A percentile compares a stretch with the other conserved stretches of the same genome.
These are phyloP conservation scores for Ryuthela nishihirai DNA, from an alignment of 2,888 invertebrate species.

Conservation along the genomic window DNA sequence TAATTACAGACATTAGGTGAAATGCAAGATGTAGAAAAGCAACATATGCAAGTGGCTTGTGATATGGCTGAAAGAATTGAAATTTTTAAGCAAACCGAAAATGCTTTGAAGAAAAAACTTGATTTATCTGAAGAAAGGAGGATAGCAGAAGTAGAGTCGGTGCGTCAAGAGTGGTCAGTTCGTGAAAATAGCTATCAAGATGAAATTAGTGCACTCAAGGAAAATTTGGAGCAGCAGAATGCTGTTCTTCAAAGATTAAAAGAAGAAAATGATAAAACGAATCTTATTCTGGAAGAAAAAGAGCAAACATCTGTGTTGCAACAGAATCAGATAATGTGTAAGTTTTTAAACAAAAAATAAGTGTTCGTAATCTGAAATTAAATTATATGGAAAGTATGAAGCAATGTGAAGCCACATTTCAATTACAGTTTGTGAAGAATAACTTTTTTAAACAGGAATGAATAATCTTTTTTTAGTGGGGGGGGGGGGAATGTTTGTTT, in stretches of 20 bases:
- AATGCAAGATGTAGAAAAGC: neutral
- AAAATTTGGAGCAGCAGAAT: conserved; percentile 33
- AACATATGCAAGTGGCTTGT: neutral
- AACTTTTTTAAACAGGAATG: too few species aligned
- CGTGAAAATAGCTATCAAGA: conserved; percentile 23
- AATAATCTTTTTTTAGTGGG: too few species aligned
- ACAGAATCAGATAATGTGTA: too few species aligned
- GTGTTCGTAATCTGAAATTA: too few species aligned
- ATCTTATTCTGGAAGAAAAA: conserved; percentile 17
- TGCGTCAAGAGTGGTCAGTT: conserved; percentile 8
- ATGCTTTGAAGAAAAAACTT: neutral
- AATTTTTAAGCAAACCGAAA: neutral
- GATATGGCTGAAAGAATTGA: neutral
- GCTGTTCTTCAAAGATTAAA: conserved; percentile 29
- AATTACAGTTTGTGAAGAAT: too few species aligned
- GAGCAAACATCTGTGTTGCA: conserved; percentile 12
- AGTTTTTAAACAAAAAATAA: too few species aligned
- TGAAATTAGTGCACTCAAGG: conserved; percentile 32
- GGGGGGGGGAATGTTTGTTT: too few species aligned
- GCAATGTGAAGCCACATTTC: too few species aligned
- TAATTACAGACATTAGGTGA: too few species aligned
- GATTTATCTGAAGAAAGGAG: neutral
- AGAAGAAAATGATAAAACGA: conserved; percentile 27
- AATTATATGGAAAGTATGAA: too few species aligned
- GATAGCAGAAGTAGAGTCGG: neutral